Percentiles rank a stretch among this genome's conserved stretches.
Conservation (phyloP, 23 tunicate species). For the Pegea sp. region DNA sequence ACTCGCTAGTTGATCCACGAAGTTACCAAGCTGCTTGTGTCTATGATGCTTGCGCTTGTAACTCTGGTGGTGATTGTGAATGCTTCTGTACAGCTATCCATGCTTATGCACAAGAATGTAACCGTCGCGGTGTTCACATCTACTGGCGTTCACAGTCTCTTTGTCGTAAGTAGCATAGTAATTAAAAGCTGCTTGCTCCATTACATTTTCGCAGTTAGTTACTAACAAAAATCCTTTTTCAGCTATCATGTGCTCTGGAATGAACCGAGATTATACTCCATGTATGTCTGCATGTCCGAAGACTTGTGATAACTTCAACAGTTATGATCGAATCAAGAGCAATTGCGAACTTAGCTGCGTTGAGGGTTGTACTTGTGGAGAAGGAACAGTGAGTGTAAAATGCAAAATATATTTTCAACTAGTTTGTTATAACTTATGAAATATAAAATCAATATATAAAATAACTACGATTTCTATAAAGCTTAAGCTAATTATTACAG, state of each 20-base stretch:
- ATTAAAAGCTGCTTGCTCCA: neutral
- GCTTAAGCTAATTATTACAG: too few relatives aligned
- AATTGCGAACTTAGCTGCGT: conserved; percentile 82
- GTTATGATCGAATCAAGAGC: conserved; percentile 35
- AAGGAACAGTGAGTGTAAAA: conserved; percentile 70
- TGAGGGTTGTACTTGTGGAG: conserved; percentile 94
- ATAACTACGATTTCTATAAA: too few relatives aligned
- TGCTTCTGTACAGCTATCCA: conserved; percentile 93
- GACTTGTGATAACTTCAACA: conserved; percentile 86
- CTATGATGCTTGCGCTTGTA: conserved; percentile 93
- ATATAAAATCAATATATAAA: too few relatives aligned
- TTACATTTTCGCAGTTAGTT: neutral
- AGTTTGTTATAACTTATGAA: too few relatives aligned
- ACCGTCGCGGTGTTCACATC: conserved; percentile 94
- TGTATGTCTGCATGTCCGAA: conserved; percentile 99
- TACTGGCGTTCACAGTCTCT: conserved; percentile 96
- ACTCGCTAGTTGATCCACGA: conserved; percentile 60
- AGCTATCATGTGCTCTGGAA: conserved; percentile 90
- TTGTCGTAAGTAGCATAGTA: conserved; percentile 60
- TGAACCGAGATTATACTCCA: conserved; percentile 69
- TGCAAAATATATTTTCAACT: too few relatives aligned
- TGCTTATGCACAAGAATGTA: conserved; percentile 98
- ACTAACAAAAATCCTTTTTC: conserved; percentile 1
- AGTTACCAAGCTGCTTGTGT: conserved; percentile 73
- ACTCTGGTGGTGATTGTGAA: conserved; percentile 91